Conservation (phyloP, 2,888 invertebrate genomes). For the Enchytraeus crypticus region DNA sequence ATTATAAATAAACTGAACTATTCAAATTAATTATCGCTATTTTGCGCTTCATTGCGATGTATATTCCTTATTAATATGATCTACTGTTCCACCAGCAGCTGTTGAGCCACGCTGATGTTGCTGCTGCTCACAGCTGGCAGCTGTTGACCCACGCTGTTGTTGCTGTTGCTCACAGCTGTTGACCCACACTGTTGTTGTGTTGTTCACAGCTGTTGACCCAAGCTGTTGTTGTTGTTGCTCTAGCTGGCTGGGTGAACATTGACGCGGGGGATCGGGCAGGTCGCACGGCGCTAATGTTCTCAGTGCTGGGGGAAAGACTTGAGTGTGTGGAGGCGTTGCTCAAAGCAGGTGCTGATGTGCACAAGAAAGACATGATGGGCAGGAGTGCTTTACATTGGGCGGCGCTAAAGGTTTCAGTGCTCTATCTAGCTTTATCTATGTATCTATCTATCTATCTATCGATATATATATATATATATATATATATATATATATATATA, state of each 20-base stretch:
- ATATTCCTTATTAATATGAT: too few relatives aligned
- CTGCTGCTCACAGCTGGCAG: too few relatives aligned
- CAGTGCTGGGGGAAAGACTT: conserved; percentile 44
- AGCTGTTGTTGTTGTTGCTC: neutral
- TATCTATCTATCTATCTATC: too few relatives aligned
- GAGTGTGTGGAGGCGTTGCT: conserved; percentile 47
- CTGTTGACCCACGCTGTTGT: too few relatives aligned
- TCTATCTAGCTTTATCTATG: neutral
- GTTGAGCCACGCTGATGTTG: too few relatives aligned
- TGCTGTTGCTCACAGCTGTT: too few relatives aligned
- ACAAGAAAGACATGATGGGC: conserved; percentile 45
- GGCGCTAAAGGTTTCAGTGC: conserved; percentile 40
- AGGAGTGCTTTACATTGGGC: conserved; percentile 49
- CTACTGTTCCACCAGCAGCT: too few relatives aligned
- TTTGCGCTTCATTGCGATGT: too few relatives aligned
- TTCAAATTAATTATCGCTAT: too few relatives aligned
- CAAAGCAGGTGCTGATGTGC: conserved; percentile 43
- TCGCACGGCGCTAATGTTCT: conserved; percentile 47
- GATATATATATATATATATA: neutral
- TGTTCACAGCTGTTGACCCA: neutral
- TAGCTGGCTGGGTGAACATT: conserved; percentile 20
- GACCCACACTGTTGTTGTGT: neutral
- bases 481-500: neutral
- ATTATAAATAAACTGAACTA: too few relatives aligned
- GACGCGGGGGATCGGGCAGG: conserved; percentile 47